Conservation (phyloP, 1,140 invertebrate genomes). For the Stegodyphus dumicola region DNA sequence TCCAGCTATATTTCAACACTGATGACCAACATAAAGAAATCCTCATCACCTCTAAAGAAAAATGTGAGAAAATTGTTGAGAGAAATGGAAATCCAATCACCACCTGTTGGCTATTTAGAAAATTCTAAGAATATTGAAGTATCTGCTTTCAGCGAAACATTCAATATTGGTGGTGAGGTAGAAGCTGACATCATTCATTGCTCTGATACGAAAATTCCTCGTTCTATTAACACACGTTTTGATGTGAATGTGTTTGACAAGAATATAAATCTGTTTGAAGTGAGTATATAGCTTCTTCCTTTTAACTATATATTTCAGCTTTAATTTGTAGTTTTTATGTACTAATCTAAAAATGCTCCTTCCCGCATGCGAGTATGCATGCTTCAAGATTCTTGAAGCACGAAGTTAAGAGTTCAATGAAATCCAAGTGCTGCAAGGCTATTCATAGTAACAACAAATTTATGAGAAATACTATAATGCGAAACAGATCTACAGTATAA, state of each 20-base stretch:
- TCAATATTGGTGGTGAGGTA: slow-evolving; percentile 27
- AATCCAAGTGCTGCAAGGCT: too few species aligned
- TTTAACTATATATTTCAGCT: neutral
- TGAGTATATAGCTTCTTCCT: slow-evolving; percentile 64
- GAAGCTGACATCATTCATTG: slow-evolving; percentile 75
- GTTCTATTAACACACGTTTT: slow-evolving; percentile 82
- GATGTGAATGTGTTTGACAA: slow-evolving; percentile 88
- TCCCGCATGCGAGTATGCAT: too few species aligned
- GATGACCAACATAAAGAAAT: slow-evolving; percentile 18
- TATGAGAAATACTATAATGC: too few species aligned
- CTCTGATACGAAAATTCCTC: slow-evolving; percentile 85
- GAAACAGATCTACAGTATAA: too few species aligned
- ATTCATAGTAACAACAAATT: too few species aligned
- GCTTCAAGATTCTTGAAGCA: too few species aligned
- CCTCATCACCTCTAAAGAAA: slow-evolving; percentile 20
- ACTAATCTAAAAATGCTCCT: too few species aligned
- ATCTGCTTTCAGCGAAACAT: neutral
- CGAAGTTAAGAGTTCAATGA: too few species aligned
- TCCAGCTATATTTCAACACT: neutral
- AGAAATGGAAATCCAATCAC: neutral
- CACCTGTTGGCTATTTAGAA: slow-evolving; percentile 16
- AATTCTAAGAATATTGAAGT: slow-evolving; percentile 52
- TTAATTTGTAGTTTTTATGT: neutral
- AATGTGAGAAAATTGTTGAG: neutral
- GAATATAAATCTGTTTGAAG: slow-evolving; percentile 86